A percentile compares a stretch with the other conserved stretches of the same genome.
Conservation (phyloP, 2,888 invertebrate genomes). For the Phoenoteleia sp. region DNA sequence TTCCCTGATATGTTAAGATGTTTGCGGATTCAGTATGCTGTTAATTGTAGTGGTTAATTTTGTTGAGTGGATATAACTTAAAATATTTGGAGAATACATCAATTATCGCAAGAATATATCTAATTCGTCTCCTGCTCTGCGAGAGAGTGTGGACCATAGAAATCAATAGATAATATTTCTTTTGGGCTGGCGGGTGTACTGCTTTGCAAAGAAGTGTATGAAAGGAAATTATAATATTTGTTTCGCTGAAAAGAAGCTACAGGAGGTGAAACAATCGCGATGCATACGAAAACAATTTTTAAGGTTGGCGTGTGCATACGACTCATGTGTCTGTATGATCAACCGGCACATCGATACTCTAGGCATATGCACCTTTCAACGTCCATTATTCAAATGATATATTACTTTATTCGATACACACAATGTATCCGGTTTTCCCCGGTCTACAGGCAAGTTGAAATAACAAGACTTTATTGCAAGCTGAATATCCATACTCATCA, state of each 20-base stretch:
- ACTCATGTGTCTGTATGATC: too few relatives aligned
- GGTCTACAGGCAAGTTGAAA: neutral
- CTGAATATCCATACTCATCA: neutral
- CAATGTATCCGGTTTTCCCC: too few relatives aligned
- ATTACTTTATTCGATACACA: too few relatives aligned
- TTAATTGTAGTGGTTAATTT: neutral
- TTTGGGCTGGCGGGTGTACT: too few relatives aligned
- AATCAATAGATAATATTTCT: too few relatives aligned
- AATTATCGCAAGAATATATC: neutral
- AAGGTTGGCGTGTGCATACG: slow-evolving; percentile 46
- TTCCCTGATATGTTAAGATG: neutral
- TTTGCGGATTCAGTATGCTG: neutral
- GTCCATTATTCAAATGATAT: neutral
- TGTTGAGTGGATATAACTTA: neutral
- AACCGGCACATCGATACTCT: too few relatives aligned
- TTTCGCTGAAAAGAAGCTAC: neutral
- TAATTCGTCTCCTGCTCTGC: neutral
- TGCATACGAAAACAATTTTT: slow-evolving; percentile 39
- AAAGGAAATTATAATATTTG: too few relatives aligned
- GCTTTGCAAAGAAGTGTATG: too few relatives aligned
- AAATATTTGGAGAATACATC: neutral
- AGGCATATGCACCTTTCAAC: too few relatives aligned
- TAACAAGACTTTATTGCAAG: neutral
- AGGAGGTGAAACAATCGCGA: slow-evolving; percentile 11
- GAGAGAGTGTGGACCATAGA: too few relatives aligned